Evolutionary conservation across 2,888 invertebrate genomes (phyloP).

Genomic region (Zeuzera pyrina): DNA sequence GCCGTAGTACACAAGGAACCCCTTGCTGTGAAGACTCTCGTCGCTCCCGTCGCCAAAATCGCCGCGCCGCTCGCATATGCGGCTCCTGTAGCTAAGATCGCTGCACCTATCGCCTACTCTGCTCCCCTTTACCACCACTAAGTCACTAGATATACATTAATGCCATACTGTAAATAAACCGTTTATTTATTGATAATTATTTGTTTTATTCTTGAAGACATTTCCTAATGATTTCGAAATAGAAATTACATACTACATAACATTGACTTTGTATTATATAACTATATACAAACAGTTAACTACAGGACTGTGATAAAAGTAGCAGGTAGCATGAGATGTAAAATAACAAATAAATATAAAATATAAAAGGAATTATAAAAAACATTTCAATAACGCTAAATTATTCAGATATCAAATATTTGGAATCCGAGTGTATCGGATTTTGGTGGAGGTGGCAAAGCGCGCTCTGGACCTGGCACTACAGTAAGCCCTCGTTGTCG

Average conservation of each 20-base stretch:
- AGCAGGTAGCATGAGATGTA: no score
- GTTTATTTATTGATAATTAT: conserved; percentile 30
- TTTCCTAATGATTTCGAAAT: no score
- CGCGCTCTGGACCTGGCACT: conserved; percentile 45
- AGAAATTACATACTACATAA: no score
- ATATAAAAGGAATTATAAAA: no score
- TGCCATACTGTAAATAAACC: conserved; percentile 38
- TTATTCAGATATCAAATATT: conserved; percentile 43
- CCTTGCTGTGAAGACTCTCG: conserved; percentile 33
- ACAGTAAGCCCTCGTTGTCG: conserved; percentile 51
- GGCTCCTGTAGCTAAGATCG: conserved; percentile 11
- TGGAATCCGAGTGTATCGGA: conserved; percentile 46
- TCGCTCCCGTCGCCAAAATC: conserved; percentile 19
- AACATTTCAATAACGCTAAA: no score
- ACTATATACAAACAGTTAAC: no score
- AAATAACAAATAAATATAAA: no score
- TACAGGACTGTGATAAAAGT: no score
- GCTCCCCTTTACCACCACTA: conserved; percentile 36
- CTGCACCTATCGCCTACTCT: conserved; percentile 18
- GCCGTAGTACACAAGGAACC: conserved; percentile 63
- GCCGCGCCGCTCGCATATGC: conserved; percentile 21
- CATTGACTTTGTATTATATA: no score
- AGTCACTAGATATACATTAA: conserved; percentile 17
- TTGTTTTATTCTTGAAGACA: no score
- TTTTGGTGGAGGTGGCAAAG: conserved; percentile 39